Percentiles rank a stretch among this genome's conserved stretches.
Evolutionary conservation across 2,888 invertebrate genomes (phyloP).

Genomic region (Eupeodes latifasciatus): DNA sequence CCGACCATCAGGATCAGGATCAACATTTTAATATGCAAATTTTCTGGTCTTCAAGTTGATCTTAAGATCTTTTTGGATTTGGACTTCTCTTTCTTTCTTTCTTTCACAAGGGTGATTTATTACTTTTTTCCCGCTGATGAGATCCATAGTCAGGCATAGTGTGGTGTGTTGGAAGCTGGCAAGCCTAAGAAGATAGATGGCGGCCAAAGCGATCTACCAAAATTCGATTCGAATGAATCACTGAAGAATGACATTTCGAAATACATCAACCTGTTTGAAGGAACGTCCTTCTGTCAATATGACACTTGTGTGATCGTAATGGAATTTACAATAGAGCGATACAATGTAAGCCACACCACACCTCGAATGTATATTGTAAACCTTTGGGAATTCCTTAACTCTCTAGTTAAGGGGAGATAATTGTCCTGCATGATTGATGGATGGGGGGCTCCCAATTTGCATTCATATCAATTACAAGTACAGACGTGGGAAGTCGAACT

Average conservation of each 20-base stretch:
- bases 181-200: conserved; percentile 42
- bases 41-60: conserved; percentile 18
- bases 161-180: background rate
- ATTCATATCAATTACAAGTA: conserved; percentile 23
- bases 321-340: conserved; percentile 7
- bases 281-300: conserved; percentile 36
- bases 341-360: conserved; percentile 29
- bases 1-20: conserved; percentile 46
- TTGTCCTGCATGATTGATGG: conserved; percentile 51
- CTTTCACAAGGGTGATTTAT: conserved; percentile 58
- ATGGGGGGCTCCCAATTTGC: conserved; percentile 51
- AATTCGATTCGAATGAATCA: conserved; percentile 49
- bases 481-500: background rate
- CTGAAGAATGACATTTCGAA: conserved; percentile 37
- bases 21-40: conserved; percentile 64
- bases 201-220: conserved; percentile 22
- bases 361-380: background rate
- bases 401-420: background rate
- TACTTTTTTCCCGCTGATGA: background rate
- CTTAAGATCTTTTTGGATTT: background rate
- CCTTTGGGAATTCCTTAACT: conserved; percentile 12
- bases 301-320: conserved; percentile 23
- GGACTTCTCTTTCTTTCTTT: conserved; percentile 3
- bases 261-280: conserved; percentile 44
- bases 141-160: background rate